phyloP scores from a whole-genome alignment of 1,140 invertebrate genomes.

The Berghia stephanieae region DNA sequence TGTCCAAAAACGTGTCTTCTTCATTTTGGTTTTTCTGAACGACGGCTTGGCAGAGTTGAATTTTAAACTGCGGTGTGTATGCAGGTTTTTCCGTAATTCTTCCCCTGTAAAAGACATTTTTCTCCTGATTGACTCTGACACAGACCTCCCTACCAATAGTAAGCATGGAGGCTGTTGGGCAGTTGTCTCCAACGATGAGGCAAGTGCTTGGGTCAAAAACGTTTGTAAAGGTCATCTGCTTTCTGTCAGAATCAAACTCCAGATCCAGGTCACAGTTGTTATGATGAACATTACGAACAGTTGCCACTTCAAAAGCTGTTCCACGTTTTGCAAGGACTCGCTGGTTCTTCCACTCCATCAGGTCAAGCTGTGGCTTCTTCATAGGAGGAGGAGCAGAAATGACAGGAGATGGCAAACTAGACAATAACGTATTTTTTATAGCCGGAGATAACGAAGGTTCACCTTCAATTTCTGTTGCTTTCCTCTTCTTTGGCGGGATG shows the following conservation, averaged over 20 bases:
- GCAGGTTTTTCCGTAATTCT: constrained; percentile 77
- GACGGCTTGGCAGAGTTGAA: no score
- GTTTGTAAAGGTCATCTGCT: constrained; percentile 71
- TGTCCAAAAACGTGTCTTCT: no score
- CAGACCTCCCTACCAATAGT: constrained; percentile 73
- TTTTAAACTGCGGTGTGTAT: no score
- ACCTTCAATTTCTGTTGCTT: constrained; percentile 52
- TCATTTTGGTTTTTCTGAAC: no score
- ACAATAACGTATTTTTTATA: neutral
- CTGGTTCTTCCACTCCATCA: constrained; percentile 90
- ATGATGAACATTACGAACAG: constrained; percentile 73
- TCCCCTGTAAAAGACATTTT: constrained; percentile 84
- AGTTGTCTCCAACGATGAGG: constrained; percentile 92
- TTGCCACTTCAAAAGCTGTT: constrained; percentile 85
- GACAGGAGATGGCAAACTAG: neutral
- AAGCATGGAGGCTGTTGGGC: constrained; percentile 83
- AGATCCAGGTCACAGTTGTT: constrained; percentile 77
- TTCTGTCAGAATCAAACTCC: constrained; percentile 76
- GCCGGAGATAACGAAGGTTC: constrained; percentile 22
- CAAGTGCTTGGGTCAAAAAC: constrained; percentile 78
- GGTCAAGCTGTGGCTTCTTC: constrained; percentile 73
- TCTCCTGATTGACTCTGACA: constrained; percentile 70
- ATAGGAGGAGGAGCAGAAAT: constrained; percentile 31
- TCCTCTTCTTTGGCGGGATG: constrained; percentile 65
- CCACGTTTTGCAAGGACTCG: constrained; percentile 85